These are phyloP conservation scores for Stichopus horrens DNA, from an alignment of 53 echinoderm and acorn worm genomes.

Conservation along the genomic window DNA sequence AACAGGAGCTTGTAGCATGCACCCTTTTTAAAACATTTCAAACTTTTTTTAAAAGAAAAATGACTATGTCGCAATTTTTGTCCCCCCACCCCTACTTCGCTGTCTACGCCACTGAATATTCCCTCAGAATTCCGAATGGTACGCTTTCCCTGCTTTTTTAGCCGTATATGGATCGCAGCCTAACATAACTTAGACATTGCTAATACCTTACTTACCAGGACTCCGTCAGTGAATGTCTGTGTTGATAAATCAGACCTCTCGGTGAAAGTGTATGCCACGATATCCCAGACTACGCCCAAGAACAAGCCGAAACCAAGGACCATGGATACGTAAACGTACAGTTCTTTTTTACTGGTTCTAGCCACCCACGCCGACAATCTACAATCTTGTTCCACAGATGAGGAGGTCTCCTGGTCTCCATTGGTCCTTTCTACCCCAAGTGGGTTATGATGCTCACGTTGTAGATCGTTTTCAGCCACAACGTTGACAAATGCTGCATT, in stretches of 20 bases:
- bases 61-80: neutral
- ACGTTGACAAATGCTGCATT: neutral
- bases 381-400: constrained; percentile 33
- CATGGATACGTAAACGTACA: constrained; percentile 64
- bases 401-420: neutral
- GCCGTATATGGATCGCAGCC: neutral
- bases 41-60: no score
- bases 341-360: constrained; percentile 72
- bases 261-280: constrained; percentile 58
- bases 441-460: neutral
- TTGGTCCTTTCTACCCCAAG: neutral
- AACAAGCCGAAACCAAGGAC: constrained; percentile 64
- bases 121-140: neutral
- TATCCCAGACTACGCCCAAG: constrained; percentile 64
- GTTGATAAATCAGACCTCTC: constrained; percentile 69
- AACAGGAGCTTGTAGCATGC: no score
- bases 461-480: constrained; percentile 25
- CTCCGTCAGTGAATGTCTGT: constrained; percentile 65
- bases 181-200: no score
- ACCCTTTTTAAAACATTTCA: no score
- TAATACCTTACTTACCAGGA: constrained; percentile 59
- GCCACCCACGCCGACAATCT: constrained; percentile 44
- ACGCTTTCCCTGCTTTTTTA: no score
- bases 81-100: neutral
- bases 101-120: neutral